phyloP scores from a whole-genome alignment of 2,888 invertebrate genomes.

The Plebejus melissa region DNA sequence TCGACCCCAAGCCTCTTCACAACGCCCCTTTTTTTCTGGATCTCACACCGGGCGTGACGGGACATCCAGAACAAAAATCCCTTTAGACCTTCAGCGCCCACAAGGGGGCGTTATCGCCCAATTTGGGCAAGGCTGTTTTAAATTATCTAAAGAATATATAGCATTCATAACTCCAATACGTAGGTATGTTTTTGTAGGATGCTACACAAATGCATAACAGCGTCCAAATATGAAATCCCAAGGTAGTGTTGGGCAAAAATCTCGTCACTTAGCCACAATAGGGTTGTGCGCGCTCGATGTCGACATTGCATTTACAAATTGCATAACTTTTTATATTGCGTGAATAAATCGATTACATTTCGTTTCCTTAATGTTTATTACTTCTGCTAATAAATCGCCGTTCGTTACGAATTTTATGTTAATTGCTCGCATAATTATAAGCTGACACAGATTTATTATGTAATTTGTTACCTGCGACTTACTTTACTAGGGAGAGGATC shows the following conservation, averaged over 20 bases:
- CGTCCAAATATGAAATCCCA: not conserved
- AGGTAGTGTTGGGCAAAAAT: not conserved
- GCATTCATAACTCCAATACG: no score
- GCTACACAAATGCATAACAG: no score
- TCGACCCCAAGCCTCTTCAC: no score
- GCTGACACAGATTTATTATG: not conserved
- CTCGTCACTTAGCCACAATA: not conserved
- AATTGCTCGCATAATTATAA: not conserved
- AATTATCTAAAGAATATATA: no score
- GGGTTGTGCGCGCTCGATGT: not conserved
- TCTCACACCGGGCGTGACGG: no score
- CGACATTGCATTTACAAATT: not conserved
- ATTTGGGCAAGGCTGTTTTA: no score
- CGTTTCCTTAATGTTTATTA: conserved; percentile 17
- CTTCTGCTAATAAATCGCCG: conserved; percentile 2
- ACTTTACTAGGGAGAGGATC: no score
- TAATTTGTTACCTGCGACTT: not conserved
- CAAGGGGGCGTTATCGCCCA: no score
- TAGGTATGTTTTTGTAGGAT: no score
- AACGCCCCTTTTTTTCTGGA: no score
- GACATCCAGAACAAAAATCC: no score
- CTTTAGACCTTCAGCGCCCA: no score
- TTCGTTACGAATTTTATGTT: conserved; percentile 15
- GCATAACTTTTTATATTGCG: conserved; percentile 13
- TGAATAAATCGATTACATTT: conserved; percentile 16